These are phyloP conservation scores for Leuciscus idus DNA, from an alignment of 2,113 vertebrate genomes.

Conservation along the genomic window DNA sequence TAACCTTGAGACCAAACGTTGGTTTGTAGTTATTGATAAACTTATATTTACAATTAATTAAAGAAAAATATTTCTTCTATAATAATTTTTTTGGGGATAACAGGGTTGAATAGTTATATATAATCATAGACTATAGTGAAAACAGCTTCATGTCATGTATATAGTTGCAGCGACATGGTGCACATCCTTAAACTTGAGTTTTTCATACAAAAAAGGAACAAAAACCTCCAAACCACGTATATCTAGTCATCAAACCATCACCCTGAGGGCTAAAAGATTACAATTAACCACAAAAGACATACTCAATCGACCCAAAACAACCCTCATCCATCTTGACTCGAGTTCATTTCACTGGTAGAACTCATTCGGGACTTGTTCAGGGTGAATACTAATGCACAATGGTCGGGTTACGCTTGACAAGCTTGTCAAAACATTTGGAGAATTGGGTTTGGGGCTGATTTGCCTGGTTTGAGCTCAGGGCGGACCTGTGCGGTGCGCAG, in stretches of 20 bases:
- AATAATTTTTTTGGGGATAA: not conserved
- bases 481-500: constrained; percentile 60
- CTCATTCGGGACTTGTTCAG: constrained; percentile 35
- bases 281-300: constrained; percentile 19
- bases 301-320: constrained; percentile 14
- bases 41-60: not conserved
- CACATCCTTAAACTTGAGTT: not conserved
- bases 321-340: not conserved
- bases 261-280: constrained; percentile 15
- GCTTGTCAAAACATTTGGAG: constrained; percentile 68
- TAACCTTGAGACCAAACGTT: not conserved
- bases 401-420: constrained; percentile 51
- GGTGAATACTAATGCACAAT: constrained; percentile 45
- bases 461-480: constrained; percentile 60
- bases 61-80: no score
- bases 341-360: constrained; percentile 6
- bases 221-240: not conserved
- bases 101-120: not conserved
- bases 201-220: not conserved
- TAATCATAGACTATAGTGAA: not conserved
- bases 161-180: not conserved
- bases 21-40: not conserved
- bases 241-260: not conserved
- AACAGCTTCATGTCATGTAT: not conserved
- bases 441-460: constrained; percentile 63